Base-by-base conservation (phyloP, 2,888 invertebrate species). In the Nomada fabriciana region DNA sequence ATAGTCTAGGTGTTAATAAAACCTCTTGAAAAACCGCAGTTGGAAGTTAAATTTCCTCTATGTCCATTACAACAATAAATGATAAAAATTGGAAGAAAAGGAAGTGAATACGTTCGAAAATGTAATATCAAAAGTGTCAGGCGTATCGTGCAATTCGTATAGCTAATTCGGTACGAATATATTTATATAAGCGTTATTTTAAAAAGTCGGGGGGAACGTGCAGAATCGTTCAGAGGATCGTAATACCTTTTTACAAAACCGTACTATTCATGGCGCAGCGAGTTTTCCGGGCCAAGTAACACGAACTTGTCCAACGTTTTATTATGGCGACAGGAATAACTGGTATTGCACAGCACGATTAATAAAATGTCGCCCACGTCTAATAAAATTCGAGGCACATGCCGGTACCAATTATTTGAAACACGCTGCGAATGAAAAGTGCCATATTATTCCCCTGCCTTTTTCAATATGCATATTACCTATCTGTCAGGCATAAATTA, bases 171-270 rank as follows among this genome's bases (percentile, higher is more conserved):
- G 36, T 23, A 67, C 53, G 20, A 67, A 13, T 53, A 68, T 42
- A 68, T 55, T 53, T 23, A 67, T 36, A 36, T 36, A 36, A 59
- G 42, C 63, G 77, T 64, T 68, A 72, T 77, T 77, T 69, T 59
- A 68, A 72, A 59, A 72, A 78, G 74, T 70, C 70, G 79, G 60
- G 79, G 74, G 81, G 59, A 74, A 74, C 78, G 60, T 61, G 23
- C 52, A 53, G 67, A 15, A 67, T 73, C 65, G 68, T 72, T 23
- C 29, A 42, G 57, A 47, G 70, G 57, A 43, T 61, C 65, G 64
- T 81, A 80, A 80, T 68, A 69, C 70, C 78, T 55, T 78, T 78
- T 81, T 74, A 81, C 36, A 15, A 82, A 78, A 67, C 65, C 73
- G 15, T 13, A 23, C 70, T 55, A 57, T 60, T 43, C 55, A 74